Percentiles rank a stretch among this genome's conserved stretches.
Evolutionary conservation across 2,113 vertebrate species (phyloP).

Genomic region (Thunnus maccoyii): DNA sequence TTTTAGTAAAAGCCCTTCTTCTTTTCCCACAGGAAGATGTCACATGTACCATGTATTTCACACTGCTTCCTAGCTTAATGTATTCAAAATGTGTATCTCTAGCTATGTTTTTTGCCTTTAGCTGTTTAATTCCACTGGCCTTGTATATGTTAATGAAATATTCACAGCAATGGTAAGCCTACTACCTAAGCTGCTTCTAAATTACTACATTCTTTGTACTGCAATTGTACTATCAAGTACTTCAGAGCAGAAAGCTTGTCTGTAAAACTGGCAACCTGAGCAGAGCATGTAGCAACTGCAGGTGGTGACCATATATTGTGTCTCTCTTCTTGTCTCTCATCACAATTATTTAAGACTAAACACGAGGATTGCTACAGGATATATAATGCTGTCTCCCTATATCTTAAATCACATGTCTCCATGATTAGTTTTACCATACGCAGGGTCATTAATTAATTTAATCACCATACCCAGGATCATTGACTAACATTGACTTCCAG

Average conservation of each 20-base stretch:
- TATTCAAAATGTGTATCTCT: not conserved
- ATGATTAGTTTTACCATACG: not conserved
- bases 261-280: not conserved
- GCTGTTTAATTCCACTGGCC: conserved; percentile 3
- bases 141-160: conserved; percentile 12
- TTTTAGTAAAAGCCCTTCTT: conserved; percentile 1
- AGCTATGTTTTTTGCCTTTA: not conserved
- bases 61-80: not conserved
- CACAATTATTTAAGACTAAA: too few species aligned
- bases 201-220: too few species aligned
- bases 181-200: not conserved
- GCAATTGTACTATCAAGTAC: too few species aligned
- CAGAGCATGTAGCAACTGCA: not conserved
- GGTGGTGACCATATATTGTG: not conserved
- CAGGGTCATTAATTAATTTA: too few species aligned
- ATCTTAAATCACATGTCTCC: not conserved
- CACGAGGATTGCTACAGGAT: too few species aligned
- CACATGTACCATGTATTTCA: conserved; percentile 5
- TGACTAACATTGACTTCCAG: too few species aligned
- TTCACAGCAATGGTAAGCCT: not conserved
- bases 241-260: conserved; percentile 1
- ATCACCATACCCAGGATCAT: not conserved
- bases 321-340: not conserved
- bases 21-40: conserved; percentile 13
- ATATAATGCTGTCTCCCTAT: too few species aligned